Base-by-base conservation (phyloP, 2,888 invertebrate species). In the Trilocha varians region DNA sequence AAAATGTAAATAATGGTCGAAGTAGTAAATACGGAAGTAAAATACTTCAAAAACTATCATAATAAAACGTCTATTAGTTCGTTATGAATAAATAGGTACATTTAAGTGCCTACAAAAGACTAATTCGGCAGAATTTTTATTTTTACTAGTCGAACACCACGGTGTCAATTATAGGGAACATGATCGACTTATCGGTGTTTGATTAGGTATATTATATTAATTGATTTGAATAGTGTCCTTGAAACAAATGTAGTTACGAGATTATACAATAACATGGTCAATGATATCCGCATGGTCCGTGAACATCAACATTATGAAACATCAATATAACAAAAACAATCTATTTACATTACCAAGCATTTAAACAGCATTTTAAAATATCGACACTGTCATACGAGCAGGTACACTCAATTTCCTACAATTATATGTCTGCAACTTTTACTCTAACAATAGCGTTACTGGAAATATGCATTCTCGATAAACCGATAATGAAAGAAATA, bases 291-390 rank as follows among this genome's bases (percentile, higher is more conserved):
- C 58, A 52, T 69, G 67, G 65, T 65, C 57, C 66, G 65, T 66
- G 66, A 74, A 83, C 82, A 80, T 75, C 70, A 79, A 82, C 82
- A 78, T 72, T 65, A 70, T 69, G 67, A 72, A 78, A 84, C 80
- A 83, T 75, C 74, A 74, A 79, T 77, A 67, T 68, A 79, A 80
- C 76, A 77, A 77, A 76, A 79, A 77, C 75, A 75, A 72, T 74
- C 69, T 79, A 82, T 78, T 59, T 78, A 79, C 74, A 69, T 61
- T 52, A 62, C 57, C 57, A 55, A 54, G 53, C 48, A 55, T 55
- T 50, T 48, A 48, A 50, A 25, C 11, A 11, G 25, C 63, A 65
- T 53, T 70, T 72, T 77, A 74, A 78, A 76, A 79, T 78, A 83
- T 78, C 83, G 74, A 77, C 70, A 47, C 47, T 57, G 38, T 32